Conservation (phyloP, 2,113 vertebrate genomes). For the Oreocharis arfaki region DNA sequence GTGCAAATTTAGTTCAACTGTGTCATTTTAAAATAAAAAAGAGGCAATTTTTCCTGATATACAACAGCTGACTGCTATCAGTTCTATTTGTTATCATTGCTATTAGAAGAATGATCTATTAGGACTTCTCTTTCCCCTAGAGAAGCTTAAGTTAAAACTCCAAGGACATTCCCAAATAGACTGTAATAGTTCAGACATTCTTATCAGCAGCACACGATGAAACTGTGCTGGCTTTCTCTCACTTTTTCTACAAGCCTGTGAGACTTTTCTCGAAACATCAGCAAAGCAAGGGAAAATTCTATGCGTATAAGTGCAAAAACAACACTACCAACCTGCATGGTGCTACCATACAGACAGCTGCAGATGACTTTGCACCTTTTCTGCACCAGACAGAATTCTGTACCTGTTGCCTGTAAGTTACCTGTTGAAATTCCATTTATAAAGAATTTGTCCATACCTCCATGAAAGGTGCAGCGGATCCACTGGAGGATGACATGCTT, state of each 20-base stretch:
- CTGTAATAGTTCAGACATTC: constrained; percentile 11
- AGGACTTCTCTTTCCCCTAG: constrained; percentile 39
- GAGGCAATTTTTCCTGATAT: constrained; percentile 17
- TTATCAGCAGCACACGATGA: constrained; percentile 36
- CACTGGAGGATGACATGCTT: not conserved
- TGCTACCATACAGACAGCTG: not conserved
- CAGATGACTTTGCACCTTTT: not conserved
- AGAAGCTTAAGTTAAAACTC: constrained; percentile 37
- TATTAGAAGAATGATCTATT: constrained; percentile 46
- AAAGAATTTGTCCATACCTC: not conserved
- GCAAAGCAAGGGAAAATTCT: not conserved
- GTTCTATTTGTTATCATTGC: constrained; percentile 28
- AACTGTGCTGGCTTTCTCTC: constrained; percentile 19
- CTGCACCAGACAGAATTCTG: not conserved
- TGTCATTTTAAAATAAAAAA: constrained; percentile 25
- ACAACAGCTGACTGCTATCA: constrained; percentile 30
- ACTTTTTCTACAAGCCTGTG: not conserved
- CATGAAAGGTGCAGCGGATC: not conserved
- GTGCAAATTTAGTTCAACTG: not conserved
- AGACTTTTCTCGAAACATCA: not conserved
- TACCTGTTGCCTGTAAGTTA: not conserved
- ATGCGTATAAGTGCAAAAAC: not conserved
- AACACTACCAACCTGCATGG: not conserved
- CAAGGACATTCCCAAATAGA: constrained; percentile 56
- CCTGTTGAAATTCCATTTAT: not conserved